Percentiles rank a stretch among this genome's conserved stretches.
Evolutionary conservation across 35 echinoderm and acorn worm species (phyloP).

Genomic region (Ophioderma brevispina): DNA sequence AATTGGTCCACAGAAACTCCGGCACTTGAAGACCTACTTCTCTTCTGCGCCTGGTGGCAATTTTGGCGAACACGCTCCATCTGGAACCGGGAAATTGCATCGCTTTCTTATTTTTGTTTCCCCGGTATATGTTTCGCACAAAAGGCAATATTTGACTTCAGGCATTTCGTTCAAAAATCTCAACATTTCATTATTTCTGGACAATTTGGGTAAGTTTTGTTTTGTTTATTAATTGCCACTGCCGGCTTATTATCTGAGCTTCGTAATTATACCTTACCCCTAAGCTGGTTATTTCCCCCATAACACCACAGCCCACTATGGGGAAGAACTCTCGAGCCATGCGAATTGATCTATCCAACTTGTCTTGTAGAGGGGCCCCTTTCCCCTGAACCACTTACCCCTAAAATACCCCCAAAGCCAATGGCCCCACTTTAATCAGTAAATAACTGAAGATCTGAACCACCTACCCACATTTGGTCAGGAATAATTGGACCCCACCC

Average conservation of each 20-base stretch:
- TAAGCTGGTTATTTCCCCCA: slow-evolving; percentile 5
- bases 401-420: slow-evolving; percentile 3
- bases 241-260: slow-evolving; percentile 24
- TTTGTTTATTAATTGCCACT: background rate
- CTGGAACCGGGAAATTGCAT: background rate
- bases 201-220: background rate
- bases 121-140: background rate
- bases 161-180: background rate
- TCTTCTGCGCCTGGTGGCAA: background rate
- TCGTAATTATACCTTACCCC: background rate
- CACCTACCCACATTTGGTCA: background rate
- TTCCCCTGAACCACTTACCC: background rate
- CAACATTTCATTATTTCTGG: background rate
- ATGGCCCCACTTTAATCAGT: background rate
- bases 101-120: background rate
- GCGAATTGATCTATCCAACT: slow-evolving; percentile 34
- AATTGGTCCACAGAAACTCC: background rate
- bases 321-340: slow-evolving; percentile 30
- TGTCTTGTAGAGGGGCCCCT: background rate
- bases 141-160: background rate
- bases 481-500: background rate
- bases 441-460: background rate
- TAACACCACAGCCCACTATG: slow-evolving; percentile 2
- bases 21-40: background rate
- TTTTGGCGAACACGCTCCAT: background rate